These are phyloP conservation scores for Sardinella longiceps DNA, from an alignment of 2,797 vertebrate genomes.

Conservation along the genomic window DNA sequence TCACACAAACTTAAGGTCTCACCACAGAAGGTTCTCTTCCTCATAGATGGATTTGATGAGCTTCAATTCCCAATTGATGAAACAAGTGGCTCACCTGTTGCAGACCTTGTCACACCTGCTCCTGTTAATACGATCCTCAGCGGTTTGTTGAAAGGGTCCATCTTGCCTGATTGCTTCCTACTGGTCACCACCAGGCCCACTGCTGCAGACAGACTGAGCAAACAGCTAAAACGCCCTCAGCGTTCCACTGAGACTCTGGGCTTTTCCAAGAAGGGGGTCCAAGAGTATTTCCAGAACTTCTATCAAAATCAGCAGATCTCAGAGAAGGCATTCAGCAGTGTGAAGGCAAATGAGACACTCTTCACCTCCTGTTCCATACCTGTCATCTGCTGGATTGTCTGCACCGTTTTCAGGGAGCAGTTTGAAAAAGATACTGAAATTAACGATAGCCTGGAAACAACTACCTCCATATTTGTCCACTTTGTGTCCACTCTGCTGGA, in stretches of 20 bases:
- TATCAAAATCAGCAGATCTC: background rate
- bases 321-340: background rate
- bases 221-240: background rate
- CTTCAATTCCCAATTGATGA: background rate
- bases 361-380: too few relatives aligned
- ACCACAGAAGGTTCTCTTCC: conserved; percentile 10
- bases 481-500: conserved; percentile 3
- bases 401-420: conserved; percentile 13
- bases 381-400: conserved; percentile 27
- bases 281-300: conserved; percentile 19
- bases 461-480: conserved; percentile 28
- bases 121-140: background rate
- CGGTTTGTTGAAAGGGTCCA: background rate
- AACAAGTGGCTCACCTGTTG: background rate
- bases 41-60: conserved; percentile 23
- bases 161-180: background rate
- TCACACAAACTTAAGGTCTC: background rate
- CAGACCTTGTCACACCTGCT: background rate
- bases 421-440: background rate
- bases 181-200: background rate
- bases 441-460: background rate
- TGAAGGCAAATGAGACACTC: conserved; percentile 19
- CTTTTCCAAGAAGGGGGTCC: background rate
- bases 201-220: background rate
- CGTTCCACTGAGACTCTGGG: conserved; percentile 17